Evolutionary conservation across 2,113 vertebrate genomes (phyloP).

Genomic region (Symphodus melops): DNA sequence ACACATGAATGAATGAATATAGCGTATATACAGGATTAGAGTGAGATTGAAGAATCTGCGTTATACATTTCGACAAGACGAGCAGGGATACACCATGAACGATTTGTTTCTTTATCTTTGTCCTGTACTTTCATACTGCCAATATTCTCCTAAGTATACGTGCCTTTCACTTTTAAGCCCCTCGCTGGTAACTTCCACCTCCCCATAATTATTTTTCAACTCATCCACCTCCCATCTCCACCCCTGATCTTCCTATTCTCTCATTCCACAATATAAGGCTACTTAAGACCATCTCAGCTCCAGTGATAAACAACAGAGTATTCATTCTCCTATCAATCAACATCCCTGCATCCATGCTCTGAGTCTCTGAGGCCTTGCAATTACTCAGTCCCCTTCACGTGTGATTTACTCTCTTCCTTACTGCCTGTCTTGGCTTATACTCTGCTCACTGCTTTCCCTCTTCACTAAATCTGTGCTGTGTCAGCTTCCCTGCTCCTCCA

Average conservation of each 20-base stretch:
- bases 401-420: conserved; percentile 65
- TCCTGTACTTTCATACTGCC: conserved; percentile 37
- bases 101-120: conserved; percentile 9
- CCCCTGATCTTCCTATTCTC: conserved; percentile 27
- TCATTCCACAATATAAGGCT: conserved; percentile 54
- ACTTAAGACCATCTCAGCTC: conserved; percentile 73
- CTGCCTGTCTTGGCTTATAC: conserved; percentile 53
- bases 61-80: conserved; percentile 15
- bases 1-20: neutral
- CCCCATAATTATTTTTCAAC: conserved; percentile 55
- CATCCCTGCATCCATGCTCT: conserved; percentile 43
- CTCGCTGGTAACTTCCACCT: conserved; percentile 39
- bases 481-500: conserved; percentile 57
- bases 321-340: conserved; percentile 68
- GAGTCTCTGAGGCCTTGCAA: conserved; percentile 60
- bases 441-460: conserved; percentile 41
- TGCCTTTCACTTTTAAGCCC: conserved; percentile 25
- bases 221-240: conserved; percentile 25
- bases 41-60: conserved; percentile 10
- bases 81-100: neutral
- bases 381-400: conserved; percentile 55
- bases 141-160: no score
- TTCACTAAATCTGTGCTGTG: conserved; percentile 69
- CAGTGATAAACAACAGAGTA: conserved; percentile 73
- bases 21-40: conserved; percentile 1